Percentiles rank a stretch among this genome's conserved stretches.
Evolutionary conservation across 2,888 invertebrate species (phyloP).

Genomic region (Allygus modestus): DNA sequence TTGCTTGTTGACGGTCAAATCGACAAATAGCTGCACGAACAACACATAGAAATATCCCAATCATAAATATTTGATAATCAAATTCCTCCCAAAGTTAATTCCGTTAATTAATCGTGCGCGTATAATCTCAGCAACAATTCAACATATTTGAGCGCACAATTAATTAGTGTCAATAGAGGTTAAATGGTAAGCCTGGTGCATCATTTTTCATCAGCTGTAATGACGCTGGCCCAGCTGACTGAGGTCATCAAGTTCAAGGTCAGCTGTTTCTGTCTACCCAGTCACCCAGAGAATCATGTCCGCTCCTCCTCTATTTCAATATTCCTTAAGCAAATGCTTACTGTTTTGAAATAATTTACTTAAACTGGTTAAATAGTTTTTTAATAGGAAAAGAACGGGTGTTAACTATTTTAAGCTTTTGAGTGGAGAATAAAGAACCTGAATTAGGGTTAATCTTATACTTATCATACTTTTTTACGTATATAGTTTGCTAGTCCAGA

Average conservation of each 20-base stretch:
- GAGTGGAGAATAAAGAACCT: too few species aligned
- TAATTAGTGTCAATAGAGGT: conserved; percentile 56
- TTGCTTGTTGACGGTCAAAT: not conserved
- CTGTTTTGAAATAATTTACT: too few species aligned
- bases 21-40: conserved; percentile 28
- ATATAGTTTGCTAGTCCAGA: too few species aligned
- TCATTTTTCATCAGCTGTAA: conserved; percentile 49
- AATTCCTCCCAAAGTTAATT: conserved; percentile 39
- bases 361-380: too few species aligned
- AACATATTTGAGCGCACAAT: conserved; percentile 47
- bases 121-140: conserved; percentile 49
- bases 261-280: conserved; percentile 43
- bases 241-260: conserved; percentile 16
- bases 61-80: conserved; percentile 41
- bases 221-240: not conserved
- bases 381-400: too few species aligned
- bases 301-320: not conserved
- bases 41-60: conserved; percentile 34
- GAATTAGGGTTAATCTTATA: too few species aligned
- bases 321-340: too few species aligned
- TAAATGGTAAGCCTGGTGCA: conserved; percentile 58
- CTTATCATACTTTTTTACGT: too few species aligned
- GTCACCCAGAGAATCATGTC: conserved; percentile 27
- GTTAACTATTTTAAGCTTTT: too few species aligned
- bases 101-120: conserved; percentile 32